Conservation (phyloP, 2,888 invertebrate genomes). For the Amitus sp. region DNA sequence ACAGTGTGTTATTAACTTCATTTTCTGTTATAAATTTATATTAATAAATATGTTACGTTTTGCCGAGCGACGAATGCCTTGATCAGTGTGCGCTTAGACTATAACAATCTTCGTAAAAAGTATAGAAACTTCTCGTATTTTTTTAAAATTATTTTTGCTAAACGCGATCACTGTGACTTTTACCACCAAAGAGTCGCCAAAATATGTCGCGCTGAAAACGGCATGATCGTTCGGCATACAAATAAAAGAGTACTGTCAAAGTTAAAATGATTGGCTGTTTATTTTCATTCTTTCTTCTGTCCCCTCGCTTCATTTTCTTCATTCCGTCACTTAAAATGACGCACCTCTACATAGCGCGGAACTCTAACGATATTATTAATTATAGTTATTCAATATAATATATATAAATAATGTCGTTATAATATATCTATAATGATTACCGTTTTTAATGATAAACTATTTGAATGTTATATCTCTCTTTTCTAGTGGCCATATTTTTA, state of each 20-base stretch:
- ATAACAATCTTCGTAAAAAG: slow-evolving; percentile 66
- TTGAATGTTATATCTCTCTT: slow-evolving; percentile 55
- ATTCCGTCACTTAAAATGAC: slow-evolving; percentile 31
- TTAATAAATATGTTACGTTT: slow-evolving; percentile 65
- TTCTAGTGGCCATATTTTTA: slow-evolving; percentile 60
- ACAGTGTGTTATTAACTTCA: slow-evolving; percentile 66
- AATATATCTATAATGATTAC: slow-evolving; percentile 63
- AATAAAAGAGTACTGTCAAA: slow-evolving; percentile 65
- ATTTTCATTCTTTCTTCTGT: slow-evolving; percentile 45
- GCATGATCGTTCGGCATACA: slow-evolving; percentile 65
- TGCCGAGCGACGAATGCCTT: slow-evolving; percentile 66
- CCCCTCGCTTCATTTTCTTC: slow-evolving; percentile 34
- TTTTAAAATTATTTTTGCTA: slow-evolving; percentile 45
- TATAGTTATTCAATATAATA: slow-evolving; percentile 62
- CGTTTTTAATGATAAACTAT: slow-evolving; percentile 62
- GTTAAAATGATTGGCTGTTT: slow-evolving; percentile 65
- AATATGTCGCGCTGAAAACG: slow-evolving; percentile 65
- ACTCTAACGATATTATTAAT: slow-evolving; percentile 47
- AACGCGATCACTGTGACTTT: slow-evolving; percentile 52
- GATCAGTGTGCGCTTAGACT: slow-evolving; percentile 65
- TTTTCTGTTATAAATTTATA: slow-evolving; percentile 66
- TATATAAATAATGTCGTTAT: slow-evolving; percentile 64
- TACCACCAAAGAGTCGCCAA: slow-evolving; percentile 62
- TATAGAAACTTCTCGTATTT: slow-evolving; percentile 62
- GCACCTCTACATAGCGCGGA: slow-evolving; percentile 36